phyloP scores from a whole-genome alignment of 2,888 invertebrate species.

The Lordiphosa fenestrarum region DNA sequence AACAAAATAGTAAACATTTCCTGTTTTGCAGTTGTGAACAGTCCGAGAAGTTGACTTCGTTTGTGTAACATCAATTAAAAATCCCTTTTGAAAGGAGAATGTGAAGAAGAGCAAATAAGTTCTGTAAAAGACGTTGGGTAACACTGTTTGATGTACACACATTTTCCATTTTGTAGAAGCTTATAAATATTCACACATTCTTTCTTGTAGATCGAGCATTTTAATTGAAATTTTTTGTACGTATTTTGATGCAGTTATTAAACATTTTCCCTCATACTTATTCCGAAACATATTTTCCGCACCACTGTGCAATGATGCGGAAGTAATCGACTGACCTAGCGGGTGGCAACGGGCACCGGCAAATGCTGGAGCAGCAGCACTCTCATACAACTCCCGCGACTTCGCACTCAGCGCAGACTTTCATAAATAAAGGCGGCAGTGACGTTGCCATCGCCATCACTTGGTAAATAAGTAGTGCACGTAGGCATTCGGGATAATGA shows the following conservation, averaged over 20 bases:
- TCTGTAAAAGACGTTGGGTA: no score
- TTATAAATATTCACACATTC: no score
- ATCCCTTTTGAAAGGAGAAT: no score
- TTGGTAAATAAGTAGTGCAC: constrained; percentile 73
- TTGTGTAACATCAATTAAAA: no score
- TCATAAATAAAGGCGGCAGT: constrained; percentile 58
- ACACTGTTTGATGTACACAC: no score
- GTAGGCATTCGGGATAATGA: constrained; percentile 72
- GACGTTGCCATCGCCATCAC: constrained; percentile 49
- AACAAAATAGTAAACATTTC: no score
- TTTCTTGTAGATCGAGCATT: background rate
- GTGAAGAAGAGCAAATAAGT: no score
- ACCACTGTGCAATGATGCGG: constrained; percentile 41
- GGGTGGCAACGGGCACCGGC: constrained; percentile 17
- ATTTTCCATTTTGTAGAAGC: no score
- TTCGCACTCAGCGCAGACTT: constrained; percentile 33
- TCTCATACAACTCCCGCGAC: constrained; percentile 12
- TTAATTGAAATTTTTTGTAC: constrained; percentile 2
- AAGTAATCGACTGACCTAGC: constrained; percentile 44
- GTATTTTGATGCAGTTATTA: background rate
- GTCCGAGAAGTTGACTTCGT: no score
- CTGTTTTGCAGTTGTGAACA: no score
- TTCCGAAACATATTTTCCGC: constrained; percentile 26
- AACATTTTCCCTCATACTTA: background rate
- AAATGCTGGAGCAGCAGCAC: background rate